A percentile compares a stretch with the other conserved stretches of the same genome.
These are phyloP conservation scores for Eilema caniola DNA, from an alignment of 2,888 invertebrate genomes.

Conservation along the genomic window DNA sequence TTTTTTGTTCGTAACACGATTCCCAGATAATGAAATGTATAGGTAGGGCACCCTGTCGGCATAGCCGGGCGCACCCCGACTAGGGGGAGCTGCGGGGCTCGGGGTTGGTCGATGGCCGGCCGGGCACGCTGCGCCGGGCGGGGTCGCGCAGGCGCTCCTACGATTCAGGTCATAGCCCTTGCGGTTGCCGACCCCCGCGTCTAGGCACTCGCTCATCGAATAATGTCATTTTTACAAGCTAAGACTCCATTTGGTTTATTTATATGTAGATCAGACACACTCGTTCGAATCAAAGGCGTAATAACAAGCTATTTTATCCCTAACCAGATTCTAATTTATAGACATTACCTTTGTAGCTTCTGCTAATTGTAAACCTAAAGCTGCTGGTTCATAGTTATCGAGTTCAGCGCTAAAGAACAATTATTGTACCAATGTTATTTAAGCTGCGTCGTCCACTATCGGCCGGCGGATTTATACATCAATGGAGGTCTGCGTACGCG, in stretches of 20 bases:
- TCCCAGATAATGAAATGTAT: constrained; percentile 31
- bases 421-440: not conserved
- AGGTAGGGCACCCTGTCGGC: constrained; percentile 32
- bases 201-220: constrained; percentile 68
- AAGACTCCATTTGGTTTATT: constrained; percentile 22
- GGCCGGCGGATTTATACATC: not conserved
- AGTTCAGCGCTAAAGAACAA: not conserved
- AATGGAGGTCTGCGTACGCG: constrained; percentile 8
- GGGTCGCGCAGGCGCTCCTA: constrained; percentile 79
- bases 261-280: not conserved
- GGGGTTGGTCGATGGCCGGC: constrained; percentile 53
- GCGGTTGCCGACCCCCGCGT: constrained; percentile 80
- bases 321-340: not conserved
- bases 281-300: constrained; percentile 4
- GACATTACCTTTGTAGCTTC: not conserved
- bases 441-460: not conserved
- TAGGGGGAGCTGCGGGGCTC: constrained; percentile 40
- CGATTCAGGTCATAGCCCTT: constrained; percentile 79
- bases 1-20: constrained; percentile 28
- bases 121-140: constrained; percentile 59
- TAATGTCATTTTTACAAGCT: constrained; percentile 59
- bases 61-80: constrained; percentile 39
- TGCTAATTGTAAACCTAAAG: not conserved
- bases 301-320: not conserved
- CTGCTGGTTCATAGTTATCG: not conserved